phyloP scores from a whole-genome alignment of 2,888 invertebrate species.

The Chirona hameri region DNA sequence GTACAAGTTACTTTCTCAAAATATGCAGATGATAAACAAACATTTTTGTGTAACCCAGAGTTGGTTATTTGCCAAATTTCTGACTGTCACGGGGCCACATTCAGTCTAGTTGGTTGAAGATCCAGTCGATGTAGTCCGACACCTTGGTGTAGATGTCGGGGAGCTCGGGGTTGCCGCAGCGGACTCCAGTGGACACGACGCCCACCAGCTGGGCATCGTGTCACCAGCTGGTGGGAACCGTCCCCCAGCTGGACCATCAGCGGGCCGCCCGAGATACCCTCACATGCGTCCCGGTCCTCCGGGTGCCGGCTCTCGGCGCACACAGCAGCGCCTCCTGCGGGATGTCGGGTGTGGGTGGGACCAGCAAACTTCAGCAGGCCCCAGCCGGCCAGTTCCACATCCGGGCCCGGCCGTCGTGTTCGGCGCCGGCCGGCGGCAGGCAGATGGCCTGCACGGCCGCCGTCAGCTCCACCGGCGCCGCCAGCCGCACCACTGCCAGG shows the following conservation, averaged over 20 bases:
- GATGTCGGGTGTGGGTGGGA: background rate
- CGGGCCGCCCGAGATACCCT: background rate
- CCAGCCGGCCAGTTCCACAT: background rate
- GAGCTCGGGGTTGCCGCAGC: no score
- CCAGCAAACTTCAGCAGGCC: background rate
- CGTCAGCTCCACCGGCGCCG: background rate
- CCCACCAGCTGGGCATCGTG: conserved; percentile 67
- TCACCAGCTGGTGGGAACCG: background rate
- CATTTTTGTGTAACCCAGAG: no score
- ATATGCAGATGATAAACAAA: no score
- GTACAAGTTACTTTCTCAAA: no score
- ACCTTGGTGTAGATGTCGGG: no score
- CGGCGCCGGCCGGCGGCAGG: no score
- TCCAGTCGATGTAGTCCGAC: no score
- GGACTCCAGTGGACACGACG: conserved; percentile 59
- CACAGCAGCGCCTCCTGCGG: background rate
- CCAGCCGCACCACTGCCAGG: background rate
- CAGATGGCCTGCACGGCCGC: background rate
- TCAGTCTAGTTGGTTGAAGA: no score
- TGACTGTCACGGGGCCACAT: no score
- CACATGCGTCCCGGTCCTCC: background rate
- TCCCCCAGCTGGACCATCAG: background rate
- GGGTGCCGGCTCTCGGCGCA: background rate
- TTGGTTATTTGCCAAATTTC: no score
- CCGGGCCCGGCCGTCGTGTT: background rate